A percentile compares a stretch with the other conserved stretches of the same genome.
Evolutionary conservation across 2,797 vertebrate genomes (phyloP).

Genomic region (Galagoides demidoff): DNA sequence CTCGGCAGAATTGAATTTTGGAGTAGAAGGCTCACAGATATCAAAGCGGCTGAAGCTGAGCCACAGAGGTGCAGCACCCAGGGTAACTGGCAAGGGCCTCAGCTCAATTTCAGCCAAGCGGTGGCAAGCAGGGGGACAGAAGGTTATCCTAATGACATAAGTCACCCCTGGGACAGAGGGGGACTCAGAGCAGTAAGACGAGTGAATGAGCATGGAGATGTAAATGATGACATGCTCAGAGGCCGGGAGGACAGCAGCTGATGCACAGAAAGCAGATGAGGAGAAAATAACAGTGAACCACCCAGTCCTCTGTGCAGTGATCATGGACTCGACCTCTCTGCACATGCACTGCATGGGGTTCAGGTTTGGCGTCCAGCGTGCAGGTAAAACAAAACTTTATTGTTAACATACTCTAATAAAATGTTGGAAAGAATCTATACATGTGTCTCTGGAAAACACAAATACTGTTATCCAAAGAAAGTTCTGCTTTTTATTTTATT

Average conservation of each 20-base stretch:
- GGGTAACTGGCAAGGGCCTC: slow-evolving; percentile 58
- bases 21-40: slow-evolving; percentile 5
- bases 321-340: background rate
- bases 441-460: background rate
- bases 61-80: background rate
- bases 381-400: background rate
- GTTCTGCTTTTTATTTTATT: background rate
- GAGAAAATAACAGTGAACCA: background rate
- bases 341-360: background rate
- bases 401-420: background rate
- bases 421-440: background rate
- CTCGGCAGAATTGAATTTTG: background rate
- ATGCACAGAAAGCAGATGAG: background rate
- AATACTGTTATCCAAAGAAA: background rate
- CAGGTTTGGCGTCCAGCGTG: background rate
- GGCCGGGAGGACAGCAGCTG: background rate
- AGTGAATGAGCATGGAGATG: slow-evolving; percentile 24
- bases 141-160: slow-evolving; percentile 74
- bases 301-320: background rate
- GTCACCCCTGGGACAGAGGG: slow-evolving; percentile 64
- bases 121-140: slow-evolving; percentile 61
- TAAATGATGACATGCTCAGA: slow-evolving; percentile 37
- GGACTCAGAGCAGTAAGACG: background rate
- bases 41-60: background rate
- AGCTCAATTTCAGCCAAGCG: slow-evolving; percentile 61